Conservation (phyloP, 2,113 vertebrate species). For the Ophthalmolycus amberensis region DNA sequence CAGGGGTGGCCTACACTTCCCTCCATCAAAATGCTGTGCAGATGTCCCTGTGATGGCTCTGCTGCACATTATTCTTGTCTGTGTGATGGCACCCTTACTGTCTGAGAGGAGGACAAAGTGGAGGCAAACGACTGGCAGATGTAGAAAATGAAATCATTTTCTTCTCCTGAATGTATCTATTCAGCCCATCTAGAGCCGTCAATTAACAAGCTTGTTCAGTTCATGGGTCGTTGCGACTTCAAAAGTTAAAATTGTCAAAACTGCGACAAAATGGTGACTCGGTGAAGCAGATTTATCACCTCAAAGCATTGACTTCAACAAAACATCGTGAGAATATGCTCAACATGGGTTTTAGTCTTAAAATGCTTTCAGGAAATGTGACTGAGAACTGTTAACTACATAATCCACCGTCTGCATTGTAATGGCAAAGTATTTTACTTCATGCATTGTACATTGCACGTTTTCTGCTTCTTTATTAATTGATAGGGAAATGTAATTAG, state of each 20-base stretch:
- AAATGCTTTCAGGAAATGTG: too few relatives aligned
- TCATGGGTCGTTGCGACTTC: not conserved
- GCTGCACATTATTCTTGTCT: slow-evolving; percentile 2
- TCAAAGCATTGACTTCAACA: not conserved
- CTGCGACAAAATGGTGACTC: not conserved
- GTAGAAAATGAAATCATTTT: not conserved
- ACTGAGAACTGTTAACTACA: too few relatives aligned
- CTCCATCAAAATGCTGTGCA: not conserved
- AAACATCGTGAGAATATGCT: not conserved
- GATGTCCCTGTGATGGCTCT: slow-evolving; percentile 2
- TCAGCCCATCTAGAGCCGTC: not conserved
- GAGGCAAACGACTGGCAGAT: not conserved
- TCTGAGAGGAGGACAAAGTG: not conserved
- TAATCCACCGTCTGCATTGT: too few relatives aligned
- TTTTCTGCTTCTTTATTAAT: not conserved
- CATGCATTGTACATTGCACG: not conserved
- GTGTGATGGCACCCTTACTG: not conserved
- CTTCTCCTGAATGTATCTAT: too few relatives aligned
- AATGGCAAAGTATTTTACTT: too few relatives aligned
- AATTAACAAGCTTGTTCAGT: not conserved
- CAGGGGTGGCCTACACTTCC: not conserved
- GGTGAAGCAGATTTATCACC: not conserved
- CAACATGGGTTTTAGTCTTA: not conserved
- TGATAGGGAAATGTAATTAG: not conserved
- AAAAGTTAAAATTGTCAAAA: not conserved